Evolutionary conservation across 2,888 invertebrate genomes (phyloP).

Genomic region (Oegoconia quadripuncta): DNA sequence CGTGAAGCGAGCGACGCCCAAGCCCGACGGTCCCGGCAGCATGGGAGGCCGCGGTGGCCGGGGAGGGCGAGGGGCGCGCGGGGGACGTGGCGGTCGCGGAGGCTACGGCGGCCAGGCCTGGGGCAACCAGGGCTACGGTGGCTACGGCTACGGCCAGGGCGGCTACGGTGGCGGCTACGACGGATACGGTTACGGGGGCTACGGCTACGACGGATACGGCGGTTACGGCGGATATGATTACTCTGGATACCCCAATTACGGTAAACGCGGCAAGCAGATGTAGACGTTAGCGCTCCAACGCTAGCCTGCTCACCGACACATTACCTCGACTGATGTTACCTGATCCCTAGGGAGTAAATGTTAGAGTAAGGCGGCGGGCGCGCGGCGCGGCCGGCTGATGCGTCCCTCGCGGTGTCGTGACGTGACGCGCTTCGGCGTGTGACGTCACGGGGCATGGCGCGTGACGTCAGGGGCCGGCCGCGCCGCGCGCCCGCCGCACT

Average conservation of each 20-base stretch:
- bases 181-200: constrained; percentile 86
- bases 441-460: constrained; percentile 8
- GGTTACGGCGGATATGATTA: constrained; percentile 90
- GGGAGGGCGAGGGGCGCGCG: constrained; percentile 83
- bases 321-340: constrained; percentile 79
- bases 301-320: constrained; percentile 73
- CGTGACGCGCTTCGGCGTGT: constrained; percentile 9
- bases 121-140: constrained; percentile 82
- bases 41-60: constrained; percentile 82
- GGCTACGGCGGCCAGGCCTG: constrained; percentile 83
- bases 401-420: constrained; percentile 8
- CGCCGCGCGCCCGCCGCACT: constrained; percentile 25
- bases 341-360: constrained; percentile 72
- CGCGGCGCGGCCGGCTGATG: constrained; percentile 12
- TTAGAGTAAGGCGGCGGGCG: constrained; percentile 58
- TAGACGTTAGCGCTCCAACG: constrained; percentile 54
- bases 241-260: constrained; percentile 90
- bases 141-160: constrained; percentile 85
- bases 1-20: constrained; percentile 96
- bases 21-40: constrained; percentile 87
- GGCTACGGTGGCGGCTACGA: constrained; percentile 86
- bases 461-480: constrained; percentile 7
- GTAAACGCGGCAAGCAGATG: constrained; percentile 81
- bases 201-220: constrained; percentile 87
- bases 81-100: constrained; percentile 85